phyloP scores from a whole-genome alignment of 1,140 invertebrate species.

The Neodiprion lecontei region DNA sequence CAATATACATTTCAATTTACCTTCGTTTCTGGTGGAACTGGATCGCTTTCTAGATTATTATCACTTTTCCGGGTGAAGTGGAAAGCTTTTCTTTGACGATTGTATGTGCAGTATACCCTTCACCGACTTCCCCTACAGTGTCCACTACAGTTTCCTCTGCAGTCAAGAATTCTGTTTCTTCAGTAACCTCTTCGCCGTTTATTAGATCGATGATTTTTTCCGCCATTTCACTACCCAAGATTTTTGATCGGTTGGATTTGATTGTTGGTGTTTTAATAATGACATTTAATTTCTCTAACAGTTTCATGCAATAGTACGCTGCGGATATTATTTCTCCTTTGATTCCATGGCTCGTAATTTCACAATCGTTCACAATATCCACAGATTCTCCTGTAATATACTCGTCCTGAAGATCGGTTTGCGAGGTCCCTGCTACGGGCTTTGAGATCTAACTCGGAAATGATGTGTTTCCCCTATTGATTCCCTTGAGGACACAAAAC shows the following conservation, averaged over 20 bases:
- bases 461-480: background rate
- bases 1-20: background rate
- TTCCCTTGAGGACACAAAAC: background rate
- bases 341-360: background rate
- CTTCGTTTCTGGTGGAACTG: background rate
- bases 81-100: background rate
- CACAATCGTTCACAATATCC: background rate
- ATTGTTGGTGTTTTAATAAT: background rate
- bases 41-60: background rate
- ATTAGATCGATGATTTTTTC: background rate
- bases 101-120: background rate
- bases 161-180: background rate
- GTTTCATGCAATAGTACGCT: background rate
- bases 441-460: background rate
- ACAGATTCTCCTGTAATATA: background rate
- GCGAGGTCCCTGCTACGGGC: background rate
- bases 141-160: background rate
- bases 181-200: background rate
- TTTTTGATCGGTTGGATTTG: background rate
- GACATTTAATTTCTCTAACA: slow-evolving; percentile 1
- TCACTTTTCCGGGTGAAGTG: background rate
- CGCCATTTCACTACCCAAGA: background rate
- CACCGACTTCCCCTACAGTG: background rate
- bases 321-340: background rate
- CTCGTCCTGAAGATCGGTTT: background rate